Percentiles rank a stretch among this genome's conserved stretches.
Evolutionary conservation across 1,140 invertebrate species (phyloP).

Genomic region (Oscheius sp.): DNA sequence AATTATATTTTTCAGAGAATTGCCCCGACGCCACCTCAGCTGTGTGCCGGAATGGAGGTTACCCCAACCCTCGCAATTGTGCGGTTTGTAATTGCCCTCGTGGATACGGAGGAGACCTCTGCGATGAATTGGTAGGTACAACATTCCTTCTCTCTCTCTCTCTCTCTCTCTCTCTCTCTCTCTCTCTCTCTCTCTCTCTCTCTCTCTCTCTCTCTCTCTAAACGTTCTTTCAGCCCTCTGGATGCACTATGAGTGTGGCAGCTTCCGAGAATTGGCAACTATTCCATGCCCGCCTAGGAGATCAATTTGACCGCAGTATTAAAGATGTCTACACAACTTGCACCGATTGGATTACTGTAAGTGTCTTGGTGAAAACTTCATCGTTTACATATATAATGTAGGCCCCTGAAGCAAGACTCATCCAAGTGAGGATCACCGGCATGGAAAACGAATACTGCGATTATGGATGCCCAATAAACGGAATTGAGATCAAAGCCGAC

Average conservation of each 20-base stretch:
- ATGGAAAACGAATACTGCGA: background rate
- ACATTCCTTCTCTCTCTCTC: too few species aligned
- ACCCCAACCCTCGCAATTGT: constrained; percentile 20
- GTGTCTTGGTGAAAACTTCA: too few species aligned
- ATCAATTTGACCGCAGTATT: background rate
- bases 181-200: too few species aligned
- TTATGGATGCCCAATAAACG: background rate
- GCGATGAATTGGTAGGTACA: constrained; percentile 10
- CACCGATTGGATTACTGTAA: constrained; percentile 19
- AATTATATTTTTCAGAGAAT: too few species aligned
- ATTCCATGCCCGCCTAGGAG: background rate
- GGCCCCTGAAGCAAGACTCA: background rate
- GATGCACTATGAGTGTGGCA: constrained; percentile 12
- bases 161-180: too few species aligned
- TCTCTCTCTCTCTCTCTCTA: background rate
- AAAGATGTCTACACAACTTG: constrained; percentile 3
- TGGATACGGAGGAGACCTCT: constrained; percentile 23
- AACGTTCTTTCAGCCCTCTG: background rate
- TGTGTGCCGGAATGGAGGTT: constrained; percentile 18
- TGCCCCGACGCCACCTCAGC: too few species aligned
- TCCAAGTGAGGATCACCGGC: background rate
- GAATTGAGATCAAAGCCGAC: background rate
- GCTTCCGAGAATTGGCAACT: constrained; percentile 17
- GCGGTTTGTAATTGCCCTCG: constrained; percentile 13
- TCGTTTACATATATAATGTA: background rate